phyloP scores from a whole-genome alignment of 2,113 vertebrate species.

The cat (Felis catus) region F.catus_Fca126_mat1.0 CM031424.1:13861001-13861500 shows the following conservation, averaged over 20 bases:
- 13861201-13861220: not conserved
- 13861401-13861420: not conserved
- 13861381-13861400: slow-evolving; percentile 34
- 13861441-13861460: slow-evolving; percentile 39
- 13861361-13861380: not conserved
- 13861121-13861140: not conserved
- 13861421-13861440: slow-evolving; percentile 4
- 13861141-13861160: not conserved
- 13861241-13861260: slow-evolving; percentile 47
- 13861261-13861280: slow-evolving; percentile 42
- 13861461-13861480: not conserved
- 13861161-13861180: slow-evolving; percentile 12
- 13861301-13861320: slow-evolving; percentile 17
- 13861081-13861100: not conserved
- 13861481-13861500: not conserved
- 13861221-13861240: not conserved
- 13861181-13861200: slow-evolving; percentile 54
- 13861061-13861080: not conserved
- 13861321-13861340: not conserved
- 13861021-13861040: not conserved
- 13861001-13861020: slow-evolving; percentile 5
- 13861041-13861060: not conserved
- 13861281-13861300: not conserved
- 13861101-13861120: not conserved
- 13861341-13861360: slow-evolving; percentile 28